Percentiles rank a stretch among this genome's conserved stretches.
phyloP scores from a whole-genome alignment of 92 coral and sea anemone genomes.

The Galaxea fascicularis region DNA sequence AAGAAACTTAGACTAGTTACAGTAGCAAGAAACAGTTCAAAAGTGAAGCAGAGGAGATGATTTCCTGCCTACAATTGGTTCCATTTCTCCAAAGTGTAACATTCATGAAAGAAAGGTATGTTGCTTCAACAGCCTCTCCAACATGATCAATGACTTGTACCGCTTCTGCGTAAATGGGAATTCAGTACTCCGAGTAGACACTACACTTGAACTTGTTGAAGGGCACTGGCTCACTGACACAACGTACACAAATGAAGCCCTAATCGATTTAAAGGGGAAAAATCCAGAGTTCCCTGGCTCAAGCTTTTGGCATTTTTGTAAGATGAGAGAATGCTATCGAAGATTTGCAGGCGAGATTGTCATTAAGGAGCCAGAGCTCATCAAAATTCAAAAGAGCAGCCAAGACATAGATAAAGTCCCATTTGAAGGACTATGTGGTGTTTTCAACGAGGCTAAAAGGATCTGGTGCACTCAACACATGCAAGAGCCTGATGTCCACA shows the following conservation, averaged over 20 bases:
- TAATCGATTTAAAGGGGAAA: constrained; percentile 50
- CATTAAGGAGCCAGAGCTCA: constrained; percentile 66
- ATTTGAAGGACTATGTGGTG: constrained; percentile 58
- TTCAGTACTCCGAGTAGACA: constrained; percentile 65
- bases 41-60: constrained; percentile 52
- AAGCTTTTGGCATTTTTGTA: constrained; percentile 75
- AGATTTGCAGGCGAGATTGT: constrained; percentile 74
- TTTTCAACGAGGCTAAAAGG: constrained; percentile 62
- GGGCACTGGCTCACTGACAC: constrained; percentile 81
- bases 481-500: constrained; percentile 62
- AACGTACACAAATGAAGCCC: constrained; percentile 64
- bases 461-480: constrained; percentile 80
- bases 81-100: constrained; percentile 71
- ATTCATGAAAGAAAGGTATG: constrained; percentile 62
- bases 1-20: constrained; percentile 26
- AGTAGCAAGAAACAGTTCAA: constrained; percentile 35
- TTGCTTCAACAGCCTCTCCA: constrained; percentile 63
- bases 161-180: constrained; percentile 64
- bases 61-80: constrained; percentile 49
- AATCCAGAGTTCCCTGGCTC: constrained; percentile 74
- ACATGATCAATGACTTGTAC: constrained; percentile 67
- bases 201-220: constrained; percentile 72
- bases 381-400: constrained; percentile 61
- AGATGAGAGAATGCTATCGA: constrained; percentile 64
- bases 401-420: constrained; percentile 71